These are phyloP conservation scores for Mesochorus sp. DNA, from an alignment of 2,888 invertebrate species.

Conservation along the genomic window DNA sequence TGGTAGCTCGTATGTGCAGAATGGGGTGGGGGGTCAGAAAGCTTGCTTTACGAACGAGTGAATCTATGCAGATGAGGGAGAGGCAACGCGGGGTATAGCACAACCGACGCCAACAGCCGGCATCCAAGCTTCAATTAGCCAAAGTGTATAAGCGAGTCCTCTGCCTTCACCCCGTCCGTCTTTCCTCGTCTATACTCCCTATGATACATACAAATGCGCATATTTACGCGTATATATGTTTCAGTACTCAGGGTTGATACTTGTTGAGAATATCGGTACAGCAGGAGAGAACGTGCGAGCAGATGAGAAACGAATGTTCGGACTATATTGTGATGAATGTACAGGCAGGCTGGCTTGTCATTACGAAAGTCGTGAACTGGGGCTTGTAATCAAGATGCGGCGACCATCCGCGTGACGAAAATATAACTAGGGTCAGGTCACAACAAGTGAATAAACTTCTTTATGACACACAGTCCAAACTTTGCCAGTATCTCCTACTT, in stretches of 20 bases:
- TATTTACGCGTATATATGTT: conserved; percentile 21
- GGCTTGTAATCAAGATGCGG: background rate
- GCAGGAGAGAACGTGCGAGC: background rate
- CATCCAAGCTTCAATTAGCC: conserved; percentile 78
- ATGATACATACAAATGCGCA: conserved; percentile 32
- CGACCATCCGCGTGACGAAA: background rate
- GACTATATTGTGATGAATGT: too few relatives aligned
- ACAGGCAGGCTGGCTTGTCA: background rate
- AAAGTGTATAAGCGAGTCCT: conserved; percentile 69
- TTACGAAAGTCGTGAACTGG: background rate
- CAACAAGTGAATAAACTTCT: too few relatives aligned
- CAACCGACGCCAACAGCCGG: conserved; percentile 66
- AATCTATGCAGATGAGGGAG: conserved; percentile 79
- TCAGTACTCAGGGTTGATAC: conserved; percentile 11
- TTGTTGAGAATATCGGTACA: background rate
- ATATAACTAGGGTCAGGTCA: too few relatives aligned
- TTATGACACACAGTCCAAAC: too few relatives aligned
- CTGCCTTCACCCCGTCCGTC: background rate
- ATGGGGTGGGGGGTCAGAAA: conserved; percentile 51
- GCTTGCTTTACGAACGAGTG: conserved; percentile 76
- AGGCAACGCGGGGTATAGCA: conserved; percentile 12
- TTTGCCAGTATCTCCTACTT: too few relatives aligned
- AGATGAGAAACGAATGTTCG: background rate
- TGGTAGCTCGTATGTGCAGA: conserved; percentile 6
- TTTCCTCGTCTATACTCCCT: background rate